Percentiles rank a stretch among this genome's conserved stretches.
Evolutionary conservation across 2,113 vertebrate species (phyloP).

Genomic region (Nibea albiflora): DNA sequence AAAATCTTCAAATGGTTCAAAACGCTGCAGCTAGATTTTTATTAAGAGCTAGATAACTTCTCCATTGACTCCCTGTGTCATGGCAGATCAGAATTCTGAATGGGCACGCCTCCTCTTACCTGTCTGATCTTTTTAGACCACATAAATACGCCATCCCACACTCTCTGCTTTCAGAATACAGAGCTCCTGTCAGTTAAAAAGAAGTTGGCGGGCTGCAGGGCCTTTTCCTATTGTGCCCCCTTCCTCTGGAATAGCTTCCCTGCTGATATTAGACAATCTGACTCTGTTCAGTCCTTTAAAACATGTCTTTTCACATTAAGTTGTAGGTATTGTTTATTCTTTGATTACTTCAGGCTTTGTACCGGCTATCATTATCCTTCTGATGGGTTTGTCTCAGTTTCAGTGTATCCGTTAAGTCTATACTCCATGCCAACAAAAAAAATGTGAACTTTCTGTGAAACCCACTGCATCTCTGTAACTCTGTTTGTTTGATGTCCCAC

Average conservation of each 20-base stretch:
- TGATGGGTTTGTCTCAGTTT: background rate
- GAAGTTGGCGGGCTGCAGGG: background rate
- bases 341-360: background rate
- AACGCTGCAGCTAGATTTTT: no score
- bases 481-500: background rate
- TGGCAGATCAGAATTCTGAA: background rate
- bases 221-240: background rate
- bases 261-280: background rate
- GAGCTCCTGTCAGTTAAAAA: background rate
- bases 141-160: background rate
- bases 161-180: background rate
- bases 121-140: background rate
- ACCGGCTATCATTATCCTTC: background rate
- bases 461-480: background rate
- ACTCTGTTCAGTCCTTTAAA: background rate
- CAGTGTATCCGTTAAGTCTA: background rate
- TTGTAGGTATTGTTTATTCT: background rate
- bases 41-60: no score
- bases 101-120: background rate
- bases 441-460: background rate
- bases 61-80: no score
- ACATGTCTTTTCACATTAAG: background rate
- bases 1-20: no score
- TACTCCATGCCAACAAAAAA: background rate
- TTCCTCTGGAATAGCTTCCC: background rate